Evolutionary conservation across 1,140 invertebrate genomes (phyloP), one percentile per base, ranked within the genome.

Genomic region (Apis cerana): DNA sequence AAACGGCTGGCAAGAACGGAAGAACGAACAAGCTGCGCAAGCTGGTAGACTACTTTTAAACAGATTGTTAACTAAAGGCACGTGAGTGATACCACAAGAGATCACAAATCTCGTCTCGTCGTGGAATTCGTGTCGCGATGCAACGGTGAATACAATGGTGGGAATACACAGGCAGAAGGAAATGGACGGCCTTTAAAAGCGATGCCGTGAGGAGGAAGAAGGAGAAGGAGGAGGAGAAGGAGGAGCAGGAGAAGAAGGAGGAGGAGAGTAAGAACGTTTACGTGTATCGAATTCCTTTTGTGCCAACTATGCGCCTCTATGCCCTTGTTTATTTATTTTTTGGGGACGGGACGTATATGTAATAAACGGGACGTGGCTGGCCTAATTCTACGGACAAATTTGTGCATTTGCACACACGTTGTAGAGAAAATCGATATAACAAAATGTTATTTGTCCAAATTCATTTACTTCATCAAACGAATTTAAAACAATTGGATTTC

Each of bases 151-250:
- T 68, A 88, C 82, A 87, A 82, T 88, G 56, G 69, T 80, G 82
- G 70, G 75, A 83, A 88, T 75, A 78, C 69, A 52, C 69, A 61
- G 23, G 62, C 58, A 67, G 33, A 43, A 82, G 82, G 85, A 84
- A 87, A 87, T 70, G 81, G 74, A 84, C 64, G 82, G 50, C 75
- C 69, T 88, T 33, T 88, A 78, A 83, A 86, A 75, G 83, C 74
- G 77, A 74, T 48, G 58, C 70, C 68, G 59, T 74, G 19, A 75
- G 64, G 50, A 86, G 80, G 52, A 74, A 2, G 27, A 27, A 27
- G 27, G 1, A 27, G 27, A 27, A 27, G 33, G 33, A 3, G 33
- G 33, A 3, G 33, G 33, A 33, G 33, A n/a, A n/a, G 33, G 3
- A 15, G 50, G 19, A 75, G 64, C n/a, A 3, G 33, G 33, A 33